phyloP scores from a whole-genome alignment of 2,113 vertebrate species.

The Patagioenas fasciata region DNA sequence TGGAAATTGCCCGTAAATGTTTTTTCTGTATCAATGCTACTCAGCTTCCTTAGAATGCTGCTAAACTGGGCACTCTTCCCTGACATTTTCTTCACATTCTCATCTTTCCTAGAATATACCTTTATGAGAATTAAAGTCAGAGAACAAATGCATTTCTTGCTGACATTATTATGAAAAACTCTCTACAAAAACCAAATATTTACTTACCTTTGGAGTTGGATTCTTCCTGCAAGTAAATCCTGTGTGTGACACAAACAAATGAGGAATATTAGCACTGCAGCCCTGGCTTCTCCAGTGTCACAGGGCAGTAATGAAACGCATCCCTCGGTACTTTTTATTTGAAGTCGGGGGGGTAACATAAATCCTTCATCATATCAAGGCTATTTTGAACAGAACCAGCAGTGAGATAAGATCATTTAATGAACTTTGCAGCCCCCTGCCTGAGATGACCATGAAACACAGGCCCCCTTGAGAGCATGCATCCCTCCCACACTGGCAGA shows the following conservation, averaged over 20 bases:
- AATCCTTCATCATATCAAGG: constrained; percentile 74
- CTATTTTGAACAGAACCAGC: constrained; percentile 73
- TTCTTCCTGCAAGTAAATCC: constrained; percentile 42
- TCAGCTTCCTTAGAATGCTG: constrained; percentile 53
- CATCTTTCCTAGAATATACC: constrained; percentile 1
- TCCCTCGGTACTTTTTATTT: constrained; percentile 72
- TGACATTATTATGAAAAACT: neutral
- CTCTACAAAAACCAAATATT: neutral
- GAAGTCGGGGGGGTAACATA: constrained; percentile 65
- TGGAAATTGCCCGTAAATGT: constrained; percentile 21
- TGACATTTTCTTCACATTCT: constrained; percentile 21
- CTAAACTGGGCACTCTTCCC: constrained; percentile 48
- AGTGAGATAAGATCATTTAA: constrained; percentile 72
- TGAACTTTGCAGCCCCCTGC: constrained; percentile 75
- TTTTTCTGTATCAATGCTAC: constrained; percentile 44
- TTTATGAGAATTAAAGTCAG: constrained; percentile 6
- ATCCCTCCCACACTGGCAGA: constrained; percentile 74
- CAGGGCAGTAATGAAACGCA: constrained; percentile 60
- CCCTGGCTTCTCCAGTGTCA: constrained; percentile 47
- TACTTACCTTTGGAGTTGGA: constrained; percentile 70
- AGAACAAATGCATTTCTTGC: neutral
- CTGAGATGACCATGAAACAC: constrained; percentile 71
- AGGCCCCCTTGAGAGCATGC: constrained; percentile 30
- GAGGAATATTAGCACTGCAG: constrained; percentile 20
- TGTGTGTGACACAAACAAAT: constrained; percentile 28